Percentiles rank a stretch among this genome's conserved stretches.
phyloP scores from a whole-genome alignment of 1,140 invertebrate genomes.

The Ridgeia piscesae region DNA sequence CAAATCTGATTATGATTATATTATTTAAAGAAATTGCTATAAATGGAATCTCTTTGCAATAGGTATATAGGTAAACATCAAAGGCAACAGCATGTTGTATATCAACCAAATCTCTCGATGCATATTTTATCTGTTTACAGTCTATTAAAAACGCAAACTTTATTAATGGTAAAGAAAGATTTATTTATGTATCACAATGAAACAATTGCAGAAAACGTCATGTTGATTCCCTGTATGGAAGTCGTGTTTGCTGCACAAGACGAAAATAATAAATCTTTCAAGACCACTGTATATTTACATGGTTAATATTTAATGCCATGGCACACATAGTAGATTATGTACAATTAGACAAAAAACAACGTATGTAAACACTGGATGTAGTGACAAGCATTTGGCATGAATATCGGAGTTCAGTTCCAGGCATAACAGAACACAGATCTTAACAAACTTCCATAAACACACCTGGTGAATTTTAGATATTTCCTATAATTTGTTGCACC shows the following conservation, averaged over 20 bases:
- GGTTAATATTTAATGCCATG: background rate
- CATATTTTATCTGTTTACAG: too few species aligned
- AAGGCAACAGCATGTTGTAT: too few species aligned
- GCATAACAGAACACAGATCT: background rate
- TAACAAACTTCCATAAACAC: background rate
- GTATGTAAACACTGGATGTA: background rate
- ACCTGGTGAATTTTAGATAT: background rate
- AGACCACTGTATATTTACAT: background rate
- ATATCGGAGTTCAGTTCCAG: background rate
- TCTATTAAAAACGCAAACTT: background rate
- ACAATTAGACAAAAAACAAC: background rate
- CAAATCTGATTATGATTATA: too few species aligned
- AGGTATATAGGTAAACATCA: too few species aligned
- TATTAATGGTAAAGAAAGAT: background rate
- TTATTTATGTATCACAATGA: background rate
- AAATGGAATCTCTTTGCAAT: too few species aligned
- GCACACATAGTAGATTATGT: background rate
- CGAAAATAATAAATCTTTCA: background rate
- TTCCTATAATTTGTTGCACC: too few species aligned
- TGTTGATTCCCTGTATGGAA: background rate
- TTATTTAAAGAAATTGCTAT: too few species aligned
- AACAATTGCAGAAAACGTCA: background rate
- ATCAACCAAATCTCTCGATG: too few species aligned
- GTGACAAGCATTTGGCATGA: background rate
- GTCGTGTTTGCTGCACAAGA: background rate